Evolutionary conservation across 2,113 vertebrate species (phyloP), one percentile per base, ranked within the genome.

Genomic region (Glaucidium brasilianum): DNA sequence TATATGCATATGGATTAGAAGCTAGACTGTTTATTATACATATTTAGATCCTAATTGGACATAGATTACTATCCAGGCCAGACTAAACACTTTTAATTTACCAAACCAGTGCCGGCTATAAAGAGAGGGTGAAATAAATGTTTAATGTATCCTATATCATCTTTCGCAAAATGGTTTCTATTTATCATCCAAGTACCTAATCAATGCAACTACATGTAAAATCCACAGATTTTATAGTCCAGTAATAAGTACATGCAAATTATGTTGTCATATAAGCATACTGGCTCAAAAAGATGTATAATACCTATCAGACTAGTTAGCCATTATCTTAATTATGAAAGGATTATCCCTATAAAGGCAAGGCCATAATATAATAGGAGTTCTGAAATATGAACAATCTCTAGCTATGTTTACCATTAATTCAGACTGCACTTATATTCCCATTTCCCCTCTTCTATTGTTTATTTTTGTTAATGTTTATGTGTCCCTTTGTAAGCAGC

Each of bases 401-500:
- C 64, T 91, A 89, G 73, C 88, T 85, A 43, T 96, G 86, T 92
- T 97, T 97, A 76, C 53, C 80, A 84, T 95, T 95, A 91, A 93
- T 96, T 94, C 91, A 85, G 74, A 32, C 84, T 43, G 55, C 80
- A 91, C 84, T 94, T 94, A 45, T 41, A 87, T 83, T 97, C 87
- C 67, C 81, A 94, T 97, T 96, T 96, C 37, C 76, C 60, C 63
- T 78, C 95, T 93, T 63, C 82, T 88, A 73, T 77, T 85, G 80
- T 95, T 97, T 96, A 85, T 91, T 96, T 96, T 97, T 93, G 94
- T 85, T 78, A 86, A 94, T 94, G 94, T 96, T 96, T 96, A 94
- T 96, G 78, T 80, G 63, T 92, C 91, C 68, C 95, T 97, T 97
- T 92, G 80, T 94, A 92, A 95, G 50, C 58, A 73, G 89, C 78